Conservation (phyloP, 2,113 vertebrate genomes). For the Pogona vitticeps region DNA sequence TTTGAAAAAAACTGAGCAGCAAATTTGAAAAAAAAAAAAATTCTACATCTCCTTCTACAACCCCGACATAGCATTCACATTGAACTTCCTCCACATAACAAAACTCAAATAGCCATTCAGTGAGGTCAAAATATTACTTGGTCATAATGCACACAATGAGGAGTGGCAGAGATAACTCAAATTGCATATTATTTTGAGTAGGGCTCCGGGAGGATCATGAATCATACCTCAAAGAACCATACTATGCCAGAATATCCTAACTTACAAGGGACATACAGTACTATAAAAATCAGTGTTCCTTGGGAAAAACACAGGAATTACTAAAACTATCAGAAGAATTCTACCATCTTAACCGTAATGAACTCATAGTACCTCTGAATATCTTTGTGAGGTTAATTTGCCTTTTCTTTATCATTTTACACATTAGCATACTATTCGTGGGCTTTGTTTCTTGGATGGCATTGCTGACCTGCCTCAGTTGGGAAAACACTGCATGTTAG, state of each 20-base stretch:
- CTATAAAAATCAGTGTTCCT: neutral
- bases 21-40: too few relatives aligned
- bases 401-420: neutral
- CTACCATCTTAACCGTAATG: neutral
- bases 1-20: neutral
- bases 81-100: neutral
- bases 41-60: neutral
- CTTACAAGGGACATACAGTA: too few relatives aligned
- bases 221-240: too few relatives aligned
- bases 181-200: too few relatives aligned
- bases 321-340: neutral
- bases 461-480: neutral
- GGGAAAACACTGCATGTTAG: slow-evolving; percentile 22
- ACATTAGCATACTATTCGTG: neutral
- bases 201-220: too few relatives aligned
- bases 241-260: too few relatives aligned
- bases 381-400: neutral
- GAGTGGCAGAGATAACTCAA: too few relatives aligned
- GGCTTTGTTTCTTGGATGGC: neutral
- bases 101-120: too few relatives aligned
- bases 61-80: neutral
- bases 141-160: too few relatives aligned
- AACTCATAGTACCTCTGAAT: neutral
- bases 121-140: too few relatives aligned
- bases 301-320: neutral